phyloP scores from a whole-genome alignment of 2,113 vertebrate genomes.

The Dicentrarchus labrax region DNA sequence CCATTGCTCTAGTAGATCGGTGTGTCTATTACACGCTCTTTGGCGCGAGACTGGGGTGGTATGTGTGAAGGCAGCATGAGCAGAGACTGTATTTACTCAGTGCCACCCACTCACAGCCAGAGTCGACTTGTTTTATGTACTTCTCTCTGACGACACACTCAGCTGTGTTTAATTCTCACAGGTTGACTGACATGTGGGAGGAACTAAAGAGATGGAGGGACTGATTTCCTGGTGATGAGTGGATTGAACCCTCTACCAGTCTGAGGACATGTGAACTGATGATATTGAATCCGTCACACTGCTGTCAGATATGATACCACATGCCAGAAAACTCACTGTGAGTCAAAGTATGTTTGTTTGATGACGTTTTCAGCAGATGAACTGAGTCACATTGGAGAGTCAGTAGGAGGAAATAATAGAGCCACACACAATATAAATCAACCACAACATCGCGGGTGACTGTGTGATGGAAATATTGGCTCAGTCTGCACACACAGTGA shows the following conservation, averaged over 20 bases:
- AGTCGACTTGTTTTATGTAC: not conserved
- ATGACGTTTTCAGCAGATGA: not conserved
- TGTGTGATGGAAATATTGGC: not conserved
- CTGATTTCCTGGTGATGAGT: not conserved
- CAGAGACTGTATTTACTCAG: not conserved
- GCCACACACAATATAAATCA: not conserved
- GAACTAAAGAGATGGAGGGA: too few species aligned
- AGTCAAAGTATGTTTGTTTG: not conserved
- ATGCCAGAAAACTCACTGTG: not conserved
- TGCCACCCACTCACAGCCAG: slow-evolving; percentile 1
- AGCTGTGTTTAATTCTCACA: not conserved
- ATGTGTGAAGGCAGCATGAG: not conserved
- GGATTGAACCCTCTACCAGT: not conserved
- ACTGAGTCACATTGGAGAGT: slow-evolving; percentile 5
- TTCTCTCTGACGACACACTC: not conserved
- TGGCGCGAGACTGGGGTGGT: too few species aligned
- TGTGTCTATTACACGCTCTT: too few species aligned
- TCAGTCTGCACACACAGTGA: not conserved
- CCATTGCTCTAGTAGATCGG: too few species aligned
- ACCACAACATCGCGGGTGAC: not conserved
- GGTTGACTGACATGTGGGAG: not conserved
- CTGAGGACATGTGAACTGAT: not conserved
- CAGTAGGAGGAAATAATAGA: slow-evolving; percentile 3
- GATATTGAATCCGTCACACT: not conserved
- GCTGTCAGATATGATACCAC: not conserved